These are phyloP conservation scores for Frankliniella fusca DNA, from an alignment of 2,888 invertebrate species.

Conservation along the genomic window DNA sequence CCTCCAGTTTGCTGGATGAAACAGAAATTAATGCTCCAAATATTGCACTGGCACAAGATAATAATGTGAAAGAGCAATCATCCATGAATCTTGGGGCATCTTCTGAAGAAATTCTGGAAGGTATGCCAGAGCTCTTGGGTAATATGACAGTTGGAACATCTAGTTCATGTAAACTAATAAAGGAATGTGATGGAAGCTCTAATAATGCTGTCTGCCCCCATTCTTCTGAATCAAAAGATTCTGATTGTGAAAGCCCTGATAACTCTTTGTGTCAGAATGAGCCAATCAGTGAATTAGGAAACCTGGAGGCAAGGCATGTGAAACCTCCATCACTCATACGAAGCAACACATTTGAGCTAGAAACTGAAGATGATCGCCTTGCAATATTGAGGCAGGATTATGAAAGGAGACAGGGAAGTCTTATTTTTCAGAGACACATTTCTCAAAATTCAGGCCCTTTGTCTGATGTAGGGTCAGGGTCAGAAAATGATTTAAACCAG, in stretches of 20 bases:
- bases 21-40: constrained; percentile 47
- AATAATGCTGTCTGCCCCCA: too few species aligned
- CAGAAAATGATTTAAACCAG: constrained; percentile 19
- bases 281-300: constrained; percentile 7
- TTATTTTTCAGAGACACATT: constrained; percentile 59
- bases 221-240: too few species aligned
- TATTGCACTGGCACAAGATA: constrained; percentile 14
- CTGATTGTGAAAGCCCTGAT: too few species aligned
- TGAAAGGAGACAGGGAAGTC: constrained; percentile 56
- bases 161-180: too few species aligned
- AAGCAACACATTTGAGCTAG: constrained; percentile 50
- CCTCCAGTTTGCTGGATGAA: constrained; percentile 69
- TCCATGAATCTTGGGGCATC: too few species aligned
- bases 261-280: too few species aligned
- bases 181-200: too few species aligned
- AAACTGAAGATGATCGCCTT: constrained; percentile 48
- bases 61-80: background rate
- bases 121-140: too few species aligned
- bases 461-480: constrained; percentile 45
- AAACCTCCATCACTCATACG: constrained; percentile 46
- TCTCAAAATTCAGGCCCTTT: constrained; percentile 59
- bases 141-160: too few species aligned
- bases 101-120: too few species aligned
- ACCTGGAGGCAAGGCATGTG: constrained; percentile 31
- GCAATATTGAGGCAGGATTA: constrained; percentile 52